These are phyloP conservation scores for Drosophila dunni DNA, from an alignment of 1,140 invertebrate genomes.

Conservation along the genomic window DNA sequence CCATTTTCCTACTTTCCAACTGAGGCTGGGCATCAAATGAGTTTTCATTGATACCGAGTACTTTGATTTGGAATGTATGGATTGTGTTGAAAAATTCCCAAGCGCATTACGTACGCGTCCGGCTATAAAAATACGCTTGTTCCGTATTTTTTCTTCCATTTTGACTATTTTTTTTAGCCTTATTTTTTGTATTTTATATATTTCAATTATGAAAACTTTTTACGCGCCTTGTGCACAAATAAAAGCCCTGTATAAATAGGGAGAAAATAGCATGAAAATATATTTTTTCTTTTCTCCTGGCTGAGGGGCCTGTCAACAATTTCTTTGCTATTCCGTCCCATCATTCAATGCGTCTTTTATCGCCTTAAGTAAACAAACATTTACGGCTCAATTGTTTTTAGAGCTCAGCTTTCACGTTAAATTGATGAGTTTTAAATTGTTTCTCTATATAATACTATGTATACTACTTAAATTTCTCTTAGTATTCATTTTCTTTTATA, in stretches of 20 bases:
- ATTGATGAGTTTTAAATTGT: slow-evolving; percentile 81
- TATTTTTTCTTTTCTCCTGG: slow-evolving; percentile 3
- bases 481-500: slow-evolving; percentile 19
- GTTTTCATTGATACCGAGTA: slow-evolving; percentile 67
- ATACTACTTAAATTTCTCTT: background rate
- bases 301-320: slow-evolving; percentile 43
- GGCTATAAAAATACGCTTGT: slow-evolving; percentile 39
- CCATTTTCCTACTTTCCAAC: background rate
- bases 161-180: slow-evolving; percentile 23
- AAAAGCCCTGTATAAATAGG: slow-evolving; percentile 15
- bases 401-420: slow-evolving; percentile 67
- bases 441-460: background rate
- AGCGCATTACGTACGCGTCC: slow-evolving; percentile 34
- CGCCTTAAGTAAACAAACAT: slow-evolving; percentile 73
- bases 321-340: slow-evolving; percentile 33
- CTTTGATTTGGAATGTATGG: slow-evolving; percentile 56
- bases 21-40: slow-evolving; percentile 47
- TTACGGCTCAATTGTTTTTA: slow-evolving; percentile 78
- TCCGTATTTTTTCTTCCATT: background rate
- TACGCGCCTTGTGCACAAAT: slow-evolving; percentile 30
- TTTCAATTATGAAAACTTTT: slow-evolving; percentile 79
- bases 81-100: slow-evolving; percentile 55
- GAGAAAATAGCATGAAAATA: slow-evolving; percentile 47
- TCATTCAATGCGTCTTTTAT: slow-evolving; percentile 33
- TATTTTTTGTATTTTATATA: slow-evolving; percentile 65